Conservation (phyloP, 92 coral and sea anemone species). For the Epizoanthus illoricatus region DNA sequence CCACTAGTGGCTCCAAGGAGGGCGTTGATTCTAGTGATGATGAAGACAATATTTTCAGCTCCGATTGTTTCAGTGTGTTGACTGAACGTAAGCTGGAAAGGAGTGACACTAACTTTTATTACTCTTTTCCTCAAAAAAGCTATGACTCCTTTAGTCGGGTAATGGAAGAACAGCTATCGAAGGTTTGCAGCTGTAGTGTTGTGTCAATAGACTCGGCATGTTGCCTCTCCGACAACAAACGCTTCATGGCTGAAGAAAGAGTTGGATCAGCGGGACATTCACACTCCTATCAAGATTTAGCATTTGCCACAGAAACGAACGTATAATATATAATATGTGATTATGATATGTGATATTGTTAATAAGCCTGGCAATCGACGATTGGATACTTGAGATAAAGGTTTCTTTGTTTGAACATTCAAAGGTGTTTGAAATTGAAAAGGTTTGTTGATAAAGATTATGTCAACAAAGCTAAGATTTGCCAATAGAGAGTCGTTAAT, state of each 20-base stretch:
- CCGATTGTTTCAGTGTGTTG: slow-evolving; percentile 21
- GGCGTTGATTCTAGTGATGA: not conserved
- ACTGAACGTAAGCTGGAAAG: slow-evolving; percentile 1
- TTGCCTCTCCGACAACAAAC: not conserved
- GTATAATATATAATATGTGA: not conserved
- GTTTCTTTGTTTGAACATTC: no score
- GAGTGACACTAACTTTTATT: not conserved
- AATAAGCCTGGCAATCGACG: no score
- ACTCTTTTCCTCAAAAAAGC: not conserved
- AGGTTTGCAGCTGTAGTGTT: not conserved
- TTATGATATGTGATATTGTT: no score
- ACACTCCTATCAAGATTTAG: not conserved
- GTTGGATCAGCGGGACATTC: not conserved
- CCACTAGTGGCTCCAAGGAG: not conserved
- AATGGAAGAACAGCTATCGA: slow-evolving; percentile 4
- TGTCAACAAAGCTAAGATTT: no score
- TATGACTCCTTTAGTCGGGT: not conserved
- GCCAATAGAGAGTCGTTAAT: no score
- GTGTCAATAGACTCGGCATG: not conserved
- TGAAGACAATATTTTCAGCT: not conserved
- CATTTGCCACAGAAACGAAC: not conserved
- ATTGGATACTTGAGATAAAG: no score
- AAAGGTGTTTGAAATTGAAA: no score
- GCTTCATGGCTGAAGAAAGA: not conserved
- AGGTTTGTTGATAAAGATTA: no score